Conservation (phyloP, 2,888 invertebrate species). For the Eucera pruinosa region DNA sequence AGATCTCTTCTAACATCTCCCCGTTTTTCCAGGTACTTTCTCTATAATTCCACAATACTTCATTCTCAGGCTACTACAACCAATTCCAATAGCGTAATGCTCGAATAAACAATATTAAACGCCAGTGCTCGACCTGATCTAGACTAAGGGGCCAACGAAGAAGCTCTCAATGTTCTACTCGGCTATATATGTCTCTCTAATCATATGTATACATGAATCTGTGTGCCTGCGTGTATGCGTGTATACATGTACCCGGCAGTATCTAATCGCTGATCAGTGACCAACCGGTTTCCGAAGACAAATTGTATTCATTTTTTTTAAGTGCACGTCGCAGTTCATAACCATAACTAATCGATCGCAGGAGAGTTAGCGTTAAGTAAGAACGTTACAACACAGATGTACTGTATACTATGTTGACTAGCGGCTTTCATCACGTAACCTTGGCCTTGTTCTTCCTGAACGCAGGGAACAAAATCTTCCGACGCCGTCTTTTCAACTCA, state of each 20-base stretch:
- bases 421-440: slow-evolving; percentile 81
- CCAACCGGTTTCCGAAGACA: slow-evolving; percentile 36
- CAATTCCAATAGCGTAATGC: neutral
- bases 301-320: slow-evolving; percentile 43
- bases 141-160: slow-evolving; percentile 3
- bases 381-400: slow-evolving; percentile 45
- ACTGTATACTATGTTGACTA: slow-evolving; percentile 65
- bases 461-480: slow-evolving; percentile 87
- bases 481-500: slow-evolving; percentile 86
- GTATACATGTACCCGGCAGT: slow-evolving; percentile 40
- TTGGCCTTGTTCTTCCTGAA: slow-evolving; percentile 87
- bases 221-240: slow-evolving; percentile 25
- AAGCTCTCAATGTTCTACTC: slow-evolving; percentile 12
- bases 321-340: slow-evolving; percentile 63
- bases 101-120: neutral
- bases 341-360: slow-evolving; percentile 50
- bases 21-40: neutral
- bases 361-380: slow-evolving; percentile 63
- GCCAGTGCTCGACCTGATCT: slow-evolving; percentile 4
- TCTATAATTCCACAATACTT: neutral
- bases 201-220: slow-evolving; percentile 7
- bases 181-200: slow-evolving; percentile 22
- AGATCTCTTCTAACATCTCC: neutral
- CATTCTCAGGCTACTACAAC: neutral
- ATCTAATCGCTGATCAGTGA: slow-evolving; percentile 47